Evolutionary conservation across 2,797 vertebrate genomes (phyloP), one percentile per base, ranked within the genome.

Genomic region (Pelobates cultripes): DNA sequence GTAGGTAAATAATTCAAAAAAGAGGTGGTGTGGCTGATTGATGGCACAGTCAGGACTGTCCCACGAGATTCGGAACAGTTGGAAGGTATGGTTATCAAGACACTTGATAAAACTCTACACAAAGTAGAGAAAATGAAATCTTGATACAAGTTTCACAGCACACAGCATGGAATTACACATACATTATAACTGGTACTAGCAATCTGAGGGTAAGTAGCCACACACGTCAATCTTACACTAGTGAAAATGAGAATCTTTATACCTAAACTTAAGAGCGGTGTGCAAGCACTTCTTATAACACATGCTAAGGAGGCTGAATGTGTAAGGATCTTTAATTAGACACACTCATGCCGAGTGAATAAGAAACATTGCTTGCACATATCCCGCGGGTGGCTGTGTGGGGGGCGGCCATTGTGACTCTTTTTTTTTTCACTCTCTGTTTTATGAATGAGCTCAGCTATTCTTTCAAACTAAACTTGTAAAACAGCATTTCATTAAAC

Each of bases 221-320:
- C 28, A 28, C 28, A 28, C 28, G 2, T 28, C 28, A 28, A 28
- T 28, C 28, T 28, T 28, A 28, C 28, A 28, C 28, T 28, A 28
- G 28, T 28, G 28, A 28, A 28, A 28, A 28, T 28, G 28, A 28
- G 28, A 28, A 10, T 51, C 13, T 57, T 57, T 57, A 12, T 12
- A 57, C 4, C 55, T 57, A 57, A 28, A 7, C 5, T 28, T 64
- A 7, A 40, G n/a, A n/a, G 17, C 9, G 61, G 4, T 28, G 61
- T 40, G n/a, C 10, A 64, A 40, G 28, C n/a, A 28, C 77, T 71
- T 44, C 6, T 42, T 42, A 12, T 13, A 17, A 14, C 55, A 73
- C 70, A 73, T 53, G 87, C 84, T 89, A 91, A 90, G 90, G 89
- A 91, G 89, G 88, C 42, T 40, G 40, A n/a, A 4, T 53, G 69